Base-by-base conservation (phyloP, 2,113 vertebrate genomes). In the Pitta sordida region DNA sequence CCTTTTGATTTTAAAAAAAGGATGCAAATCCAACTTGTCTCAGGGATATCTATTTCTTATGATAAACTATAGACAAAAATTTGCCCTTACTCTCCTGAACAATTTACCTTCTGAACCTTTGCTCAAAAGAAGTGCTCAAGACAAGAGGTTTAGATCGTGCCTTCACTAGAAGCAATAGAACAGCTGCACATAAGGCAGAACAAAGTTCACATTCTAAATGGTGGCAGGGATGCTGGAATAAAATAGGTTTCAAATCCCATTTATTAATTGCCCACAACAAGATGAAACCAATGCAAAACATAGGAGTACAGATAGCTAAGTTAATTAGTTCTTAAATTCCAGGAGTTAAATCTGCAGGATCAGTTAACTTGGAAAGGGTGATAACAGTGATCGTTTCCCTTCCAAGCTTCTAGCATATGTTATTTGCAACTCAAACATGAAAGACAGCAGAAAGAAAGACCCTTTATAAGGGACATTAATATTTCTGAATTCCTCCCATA, bases 401-500 rank as follows among this genome's bases (percentile, higher is more conserved):
- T 91, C 39, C 46, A 91, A 74, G 49, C 14, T 83, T 90, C 58
- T 68, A 44, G 44, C 16, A 64, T 36, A 3, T 18, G 7, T 62
- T 88, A 92, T 32, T 83, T 77, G 41, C 34, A 80, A 80, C 29
- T 56, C 32, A 78, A 75, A 73, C 41, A 60, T 24, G 39, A 39
- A 55, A 90, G 67, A 79, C 15, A 74, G 55, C 21, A 79, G 81
- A 27, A 17, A 91, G 27, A 69, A 19, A 76, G 46, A 44, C 79
- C 62, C 59, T 53, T 90, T 83, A 53, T 37, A 86, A 56, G 44
- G 93, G 75, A 91, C 7, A 2, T 73, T 63, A 83, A 49, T 67
- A 77, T 20, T 93, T 76, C 71, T 91, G 79, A 90, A 91, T 82
- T 88, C 71, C 22, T 85, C 75, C 83, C 58, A 88, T 41, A 64